phyloP scores from a whole-genome alignment of 2,113 vertebrate genomes.

The Cynocephalus volans region DNA sequence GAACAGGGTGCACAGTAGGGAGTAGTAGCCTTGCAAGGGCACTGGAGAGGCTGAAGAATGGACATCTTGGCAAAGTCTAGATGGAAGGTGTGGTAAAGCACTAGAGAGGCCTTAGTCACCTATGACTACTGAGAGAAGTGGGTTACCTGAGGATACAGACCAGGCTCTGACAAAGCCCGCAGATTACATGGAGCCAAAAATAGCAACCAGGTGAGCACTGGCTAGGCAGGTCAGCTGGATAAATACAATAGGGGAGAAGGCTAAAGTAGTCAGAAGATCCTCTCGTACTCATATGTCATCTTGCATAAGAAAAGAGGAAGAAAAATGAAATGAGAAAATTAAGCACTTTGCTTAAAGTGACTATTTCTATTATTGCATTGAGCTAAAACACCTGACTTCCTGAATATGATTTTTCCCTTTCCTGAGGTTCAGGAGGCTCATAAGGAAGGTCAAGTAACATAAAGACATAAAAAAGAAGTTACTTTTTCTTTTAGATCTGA shows the following conservation, averaged over 20 bases:
- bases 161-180: neutral
- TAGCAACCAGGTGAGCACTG: neutral
- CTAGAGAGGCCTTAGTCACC: neutral
- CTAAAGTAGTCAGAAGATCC: neutral
- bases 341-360: neutral
- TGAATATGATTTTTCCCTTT: neutral
- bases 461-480: neutral
- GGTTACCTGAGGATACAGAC: no score
- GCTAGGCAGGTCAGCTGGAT: no score
- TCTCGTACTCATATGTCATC: neutral
- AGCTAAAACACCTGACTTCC: neutral
- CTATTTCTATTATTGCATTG: neutral
- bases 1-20: rapidly evolving
- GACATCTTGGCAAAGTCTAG: neutral
- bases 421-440: neutral
- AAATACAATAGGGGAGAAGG: neutral
- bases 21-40: neutral
- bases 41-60: neutral
- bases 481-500: neutral
- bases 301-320: neutral
- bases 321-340: neutral
- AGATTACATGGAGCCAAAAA: neutral
- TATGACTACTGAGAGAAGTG: neutral
- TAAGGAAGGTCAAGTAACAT: neutral
- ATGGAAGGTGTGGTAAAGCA: neutral